phyloP scores from a whole-genome alignment of 2,113 vertebrate genomes.

The Tragulus kanchil region DNA sequence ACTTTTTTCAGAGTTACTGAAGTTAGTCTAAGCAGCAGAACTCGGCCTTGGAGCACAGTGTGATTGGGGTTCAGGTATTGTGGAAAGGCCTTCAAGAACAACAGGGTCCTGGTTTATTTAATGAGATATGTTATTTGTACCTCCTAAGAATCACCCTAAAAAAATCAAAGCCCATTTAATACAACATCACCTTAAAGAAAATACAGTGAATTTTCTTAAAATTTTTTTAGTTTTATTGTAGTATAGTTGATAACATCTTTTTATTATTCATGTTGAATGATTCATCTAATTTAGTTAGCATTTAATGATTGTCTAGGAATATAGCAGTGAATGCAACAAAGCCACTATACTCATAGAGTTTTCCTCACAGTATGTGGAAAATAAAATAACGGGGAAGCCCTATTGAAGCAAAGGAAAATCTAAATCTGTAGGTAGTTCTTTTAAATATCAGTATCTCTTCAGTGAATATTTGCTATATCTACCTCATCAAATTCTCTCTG shows the following conservation, averaged over 20 bases:
- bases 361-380: background rate
- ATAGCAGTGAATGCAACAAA: background rate
- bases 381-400: no score
- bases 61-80: background rate
- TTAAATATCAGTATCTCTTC: background rate
- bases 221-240: background rate
- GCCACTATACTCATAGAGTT: background rate
- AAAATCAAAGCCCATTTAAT: background rate
- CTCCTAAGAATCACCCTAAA: background rate
- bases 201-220: background rate
- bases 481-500: background rate
- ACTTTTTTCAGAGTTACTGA: background rate
- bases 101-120: no score
- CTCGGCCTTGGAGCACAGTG: background rate
- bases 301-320: background rate
- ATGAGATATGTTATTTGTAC: no score
- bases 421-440: background rate
- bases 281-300: background rate
- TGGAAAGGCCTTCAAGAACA: background rate
- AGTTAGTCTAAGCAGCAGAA: background rate
- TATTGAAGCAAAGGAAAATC: background rate
- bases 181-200: background rate
- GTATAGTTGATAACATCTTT: background rate
- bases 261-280: background rate
- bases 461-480: background rate